Conservation (phyloP, 2,888 invertebrate genomes). For the Aphidius colemani region DNA sequence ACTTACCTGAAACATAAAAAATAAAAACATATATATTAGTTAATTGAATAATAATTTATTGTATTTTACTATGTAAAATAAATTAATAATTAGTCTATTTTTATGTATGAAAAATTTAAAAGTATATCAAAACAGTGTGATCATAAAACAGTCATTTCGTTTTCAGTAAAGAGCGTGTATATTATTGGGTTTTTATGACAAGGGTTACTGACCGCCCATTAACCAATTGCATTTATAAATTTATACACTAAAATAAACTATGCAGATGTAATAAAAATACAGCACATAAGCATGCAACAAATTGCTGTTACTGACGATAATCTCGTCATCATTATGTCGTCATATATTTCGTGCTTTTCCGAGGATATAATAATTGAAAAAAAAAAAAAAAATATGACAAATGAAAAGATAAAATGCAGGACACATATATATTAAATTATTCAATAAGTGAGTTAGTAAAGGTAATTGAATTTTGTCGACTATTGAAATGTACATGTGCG, state of each 20-base stretch:
- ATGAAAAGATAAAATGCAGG: too few species aligned
- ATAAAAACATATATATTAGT: slow-evolving; percentile 16
- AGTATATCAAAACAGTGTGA: neutral
- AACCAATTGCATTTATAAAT: slow-evolving; percentile 52
- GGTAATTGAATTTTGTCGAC: slow-evolving; percentile 19
- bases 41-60: neutral
- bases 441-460: slow-evolving; percentile 5
- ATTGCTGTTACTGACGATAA: slow-evolving; percentile 37
- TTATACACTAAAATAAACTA: slow-evolving; percentile 33
- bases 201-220: slow-evolving; percentile 56
- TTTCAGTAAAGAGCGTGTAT: neutral
- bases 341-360: neutral
- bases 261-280: slow-evolving; percentile 19
- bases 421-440: neutral
- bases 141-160: neutral
- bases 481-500: slow-evolving; percentile 6
- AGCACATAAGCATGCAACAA: slow-evolving; percentile 18
- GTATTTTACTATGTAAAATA: too few species aligned
- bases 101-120: neutral
- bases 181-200: slow-evolving; percentile 15
- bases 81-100: too few species aligned
- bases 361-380: too few species aligned
- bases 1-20: slow-evolving; percentile 28
- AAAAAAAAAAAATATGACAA: too few species aligned
- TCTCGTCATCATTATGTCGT: slow-evolving; percentile 31